Percentiles rank a stretch among this genome's conserved stretches.
Evolutionary conservation across 2,797 vertebrate species (phyloP).

Genomic region (Schizopygopsis pylzovi): DNA sequence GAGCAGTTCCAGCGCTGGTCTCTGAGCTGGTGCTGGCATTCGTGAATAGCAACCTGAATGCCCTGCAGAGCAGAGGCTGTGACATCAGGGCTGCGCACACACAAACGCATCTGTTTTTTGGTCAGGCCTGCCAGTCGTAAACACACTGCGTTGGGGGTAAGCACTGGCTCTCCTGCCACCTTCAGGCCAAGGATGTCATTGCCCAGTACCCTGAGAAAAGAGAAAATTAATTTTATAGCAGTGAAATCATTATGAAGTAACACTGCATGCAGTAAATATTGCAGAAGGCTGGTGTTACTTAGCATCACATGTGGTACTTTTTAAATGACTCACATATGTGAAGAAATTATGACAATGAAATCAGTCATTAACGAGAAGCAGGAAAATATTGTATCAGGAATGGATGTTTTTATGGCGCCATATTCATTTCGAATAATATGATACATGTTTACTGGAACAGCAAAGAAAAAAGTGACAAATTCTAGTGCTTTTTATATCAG

Average conservation of each 20-base stretch:
- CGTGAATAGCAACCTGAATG: slow-evolving; percentile 90
- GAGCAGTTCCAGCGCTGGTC: slow-evolving; percentile 96
- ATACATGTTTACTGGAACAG: slow-evolving; percentile 14
- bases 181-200: slow-evolving; percentile 92
- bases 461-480: background rate
- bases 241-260: slow-evolving; percentile 41
- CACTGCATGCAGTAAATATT: slow-evolving; percentile 32
- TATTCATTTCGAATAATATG: slow-evolving; percentile 1
- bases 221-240: slow-evolving; percentile 46
- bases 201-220: slow-evolving; percentile 82
- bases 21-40: slow-evolving; percentile 90
- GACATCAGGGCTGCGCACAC: slow-evolving; percentile 89
- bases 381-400: slow-evolving; percentile 14
- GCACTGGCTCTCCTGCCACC: slow-evolving; percentile 87
- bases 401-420: slow-evolving; percentile 9
- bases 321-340: slow-evolving; percentile 27
- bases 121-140: slow-evolving; percentile 89
- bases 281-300: slow-evolving; percentile 19
- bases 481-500: background rate
- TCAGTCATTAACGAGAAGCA: slow-evolving; percentile 21
- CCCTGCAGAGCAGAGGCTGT: slow-evolving; percentile 92
- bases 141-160: slow-evolving; percentile 91
- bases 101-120: slow-evolving; percentile 90
- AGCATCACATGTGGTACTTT: slow-evolving; percentile 33
- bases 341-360: slow-evolving; percentile 34